Percentiles rank a stretch among this genome's conserved stretches.
These are phyloP conservation scores for Opisthocomus hoazin DNA, from an alignment of 2,113 vertebrate genomes.

Conservation along the genomic window DNA sequence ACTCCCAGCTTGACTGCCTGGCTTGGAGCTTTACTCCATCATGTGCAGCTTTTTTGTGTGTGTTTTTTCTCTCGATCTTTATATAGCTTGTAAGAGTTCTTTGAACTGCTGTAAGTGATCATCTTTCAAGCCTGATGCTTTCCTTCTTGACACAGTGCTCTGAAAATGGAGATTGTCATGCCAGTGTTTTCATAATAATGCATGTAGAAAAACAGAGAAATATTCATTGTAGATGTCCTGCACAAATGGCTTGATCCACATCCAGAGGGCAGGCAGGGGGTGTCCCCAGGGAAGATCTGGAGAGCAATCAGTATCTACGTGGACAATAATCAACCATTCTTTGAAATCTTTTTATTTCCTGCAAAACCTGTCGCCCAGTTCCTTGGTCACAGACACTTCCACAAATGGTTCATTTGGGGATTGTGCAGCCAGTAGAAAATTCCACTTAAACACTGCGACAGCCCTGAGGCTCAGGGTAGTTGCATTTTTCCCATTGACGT, in stretches of 20 bases:
- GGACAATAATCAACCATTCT: conserved; percentile 36
- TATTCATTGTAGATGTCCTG: conserved; percentile 16
- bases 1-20: conserved; percentile 56
- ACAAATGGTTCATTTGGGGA: conserved; percentile 11
- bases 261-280: conserved; percentile 35
- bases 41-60: conserved; percentile 7
- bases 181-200: conserved; percentile 3
- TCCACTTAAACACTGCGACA: background rate
- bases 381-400: conserved; percentile 17
- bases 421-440: conserved; percentile 31
- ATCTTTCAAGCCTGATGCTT: conserved; percentile 36
- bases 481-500: background rate
- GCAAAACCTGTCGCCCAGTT: background rate
- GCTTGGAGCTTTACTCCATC: conserved; percentile 31
- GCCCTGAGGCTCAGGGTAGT: background rate
- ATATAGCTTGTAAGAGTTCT: conserved; percentile 27
- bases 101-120: conserved; percentile 34
- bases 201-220: background rate
- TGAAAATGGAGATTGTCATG: conserved; percentile 16
- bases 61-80: background rate
- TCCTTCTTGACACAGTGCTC: conserved; percentile 27
- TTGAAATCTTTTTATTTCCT: conserved; percentile 46
- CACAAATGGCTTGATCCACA: conserved; percentile 31
- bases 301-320: conserved; percentile 25
- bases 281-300: conserved; percentile 23